Base-by-base conservation (phyloP, 2,113 vertebrate genomes). In the Pygoscelis antarcticus region DNA sequence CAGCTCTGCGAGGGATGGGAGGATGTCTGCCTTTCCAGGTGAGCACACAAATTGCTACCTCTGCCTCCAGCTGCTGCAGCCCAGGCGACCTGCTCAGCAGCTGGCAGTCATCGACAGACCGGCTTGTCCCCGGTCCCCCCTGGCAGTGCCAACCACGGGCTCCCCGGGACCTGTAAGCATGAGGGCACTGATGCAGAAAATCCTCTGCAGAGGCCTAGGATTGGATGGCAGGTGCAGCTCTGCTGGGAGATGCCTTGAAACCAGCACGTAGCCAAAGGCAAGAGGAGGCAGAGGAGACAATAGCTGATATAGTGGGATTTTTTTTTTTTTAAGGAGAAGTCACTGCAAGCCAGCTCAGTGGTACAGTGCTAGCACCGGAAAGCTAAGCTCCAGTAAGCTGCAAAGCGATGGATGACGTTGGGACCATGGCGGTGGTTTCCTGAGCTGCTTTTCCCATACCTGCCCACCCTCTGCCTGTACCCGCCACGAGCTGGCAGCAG, bases 11-110 rank as follows among this genome's bases (percentile, higher is more conserved):
- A 66, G 68, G 68, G 30, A 3, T 9, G 25, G 82, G n/a, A 58
- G 64, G n/a, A 47, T 36, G 30, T 64, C 69, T 94, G 80, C 86
- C 79, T 83, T 95, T 89, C 86, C 92, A 75, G 76, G 90, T 89
- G 83, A 95, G 77, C 49, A 27, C 61, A 16, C 79, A 84, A 66
- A 80, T 78, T 0, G 10, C 44, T 76, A 16, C 81, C 64, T 91
- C 87, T 91, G 64, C 87, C 87, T 93, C 55, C 58, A 79, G 90
- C 86, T 58, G 64, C 64, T 2, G 6, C 72, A 54, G 80, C 68
- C 68, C 68, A 10, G 38, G 58, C 0, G 29, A 65, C 54, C 30
- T 2, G 8, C 71, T 60, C 32, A 30, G 83, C 92, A 93, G 90
- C 94, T 87, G 95, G 60, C 76, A 61, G 44, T 80, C 11, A 3